Percentiles rank a stretch among this genome's conserved stretches.
Evolutionary conservation across 30 jellyfish, hydroid and myxozoan genomes (phyloP).

Genomic region (Pseudorhiza aurosa): DNA sequence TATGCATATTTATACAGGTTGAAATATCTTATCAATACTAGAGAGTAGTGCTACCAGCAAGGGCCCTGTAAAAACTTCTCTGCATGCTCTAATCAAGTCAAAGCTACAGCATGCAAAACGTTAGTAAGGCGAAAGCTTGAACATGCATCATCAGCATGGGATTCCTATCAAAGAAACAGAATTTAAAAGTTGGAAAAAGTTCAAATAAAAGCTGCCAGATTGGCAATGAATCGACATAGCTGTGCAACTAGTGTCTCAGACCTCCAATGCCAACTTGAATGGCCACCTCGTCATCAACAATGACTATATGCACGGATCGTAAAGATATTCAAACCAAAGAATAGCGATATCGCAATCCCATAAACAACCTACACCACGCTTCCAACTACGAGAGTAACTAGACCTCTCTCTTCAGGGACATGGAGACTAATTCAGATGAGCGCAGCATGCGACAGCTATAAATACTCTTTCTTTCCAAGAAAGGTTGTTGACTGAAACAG

Average conservation of each 20-base stretch:
- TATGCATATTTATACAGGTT: too few species aligned
- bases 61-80: conserved; percentile 28
- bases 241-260: neutral
- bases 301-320: neutral
- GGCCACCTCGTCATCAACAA: neutral
- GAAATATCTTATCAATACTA: too few species aligned
- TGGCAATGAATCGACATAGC: neutral
- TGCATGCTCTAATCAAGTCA: conserved; percentile 29
- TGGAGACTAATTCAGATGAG: neutral
- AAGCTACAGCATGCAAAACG: conserved; percentile 31
- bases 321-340: neutral
- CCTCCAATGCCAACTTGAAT: neutral
- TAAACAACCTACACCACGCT: neutral
- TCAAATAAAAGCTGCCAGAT: conserved; percentile 28
- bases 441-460: neutral
- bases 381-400: neutral
- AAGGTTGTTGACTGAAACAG: neutral
- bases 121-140: conserved; percentile 13
- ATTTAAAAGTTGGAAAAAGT: neutral
- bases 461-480: neutral
- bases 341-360: neutral
- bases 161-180: neutral
- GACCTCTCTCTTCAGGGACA: neutral
- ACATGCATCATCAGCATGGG: conserved; percentile 37
- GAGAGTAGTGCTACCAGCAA: too few species aligned